These are phyloP conservation scores for Pholis gunnellus DNA, from an alignment of 2,113 vertebrate species.

Conservation along the genomic window DNA sequence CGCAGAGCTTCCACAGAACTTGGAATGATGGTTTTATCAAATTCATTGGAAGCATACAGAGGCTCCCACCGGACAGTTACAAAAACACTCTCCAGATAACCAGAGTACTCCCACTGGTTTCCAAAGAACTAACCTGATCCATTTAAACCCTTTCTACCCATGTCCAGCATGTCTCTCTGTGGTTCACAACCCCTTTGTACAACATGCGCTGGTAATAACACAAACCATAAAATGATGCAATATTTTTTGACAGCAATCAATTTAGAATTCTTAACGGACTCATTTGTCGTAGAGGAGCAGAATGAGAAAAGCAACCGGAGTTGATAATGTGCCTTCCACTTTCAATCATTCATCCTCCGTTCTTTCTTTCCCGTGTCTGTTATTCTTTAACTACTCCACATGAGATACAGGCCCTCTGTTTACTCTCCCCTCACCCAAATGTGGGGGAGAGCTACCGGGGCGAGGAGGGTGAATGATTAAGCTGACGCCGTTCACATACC, in stretches of 20 bases:
- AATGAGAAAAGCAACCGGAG: slow-evolving; percentile 7
- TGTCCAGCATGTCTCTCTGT: neutral
- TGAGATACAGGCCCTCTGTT: slow-evolving; percentile 64
- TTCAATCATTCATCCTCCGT: slow-evolving; percentile 58
- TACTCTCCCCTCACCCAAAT: slow-evolving; percentile 68
- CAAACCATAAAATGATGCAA: neutral
- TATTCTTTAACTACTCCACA: slow-evolving; percentile 78
- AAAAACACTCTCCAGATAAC: neutral
- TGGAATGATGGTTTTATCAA: neutral
- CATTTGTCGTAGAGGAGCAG: neutral
- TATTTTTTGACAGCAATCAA: neutral
- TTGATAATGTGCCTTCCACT: slow-evolving; percentile 3
- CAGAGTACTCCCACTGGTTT: slow-evolving; percentile 22
- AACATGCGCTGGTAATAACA: neutral
- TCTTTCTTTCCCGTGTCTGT: slow-evolving; percentile 61
- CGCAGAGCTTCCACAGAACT: neutral
- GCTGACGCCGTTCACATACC: slow-evolving; percentile 41
- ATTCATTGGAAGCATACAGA: neutral
- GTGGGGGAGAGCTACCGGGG: slow-evolving; percentile 58
- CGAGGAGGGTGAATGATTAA: slow-evolving; percentile 79
- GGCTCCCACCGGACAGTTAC: neutral
- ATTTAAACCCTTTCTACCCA: neutral
- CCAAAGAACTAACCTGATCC: neutral
- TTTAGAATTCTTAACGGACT: neutral
- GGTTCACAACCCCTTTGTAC: neutral